Evolutionary conservation across 2,888 invertebrate genomes (phyloP).

Genomic region (Agriopis aurantiaria): DNA sequence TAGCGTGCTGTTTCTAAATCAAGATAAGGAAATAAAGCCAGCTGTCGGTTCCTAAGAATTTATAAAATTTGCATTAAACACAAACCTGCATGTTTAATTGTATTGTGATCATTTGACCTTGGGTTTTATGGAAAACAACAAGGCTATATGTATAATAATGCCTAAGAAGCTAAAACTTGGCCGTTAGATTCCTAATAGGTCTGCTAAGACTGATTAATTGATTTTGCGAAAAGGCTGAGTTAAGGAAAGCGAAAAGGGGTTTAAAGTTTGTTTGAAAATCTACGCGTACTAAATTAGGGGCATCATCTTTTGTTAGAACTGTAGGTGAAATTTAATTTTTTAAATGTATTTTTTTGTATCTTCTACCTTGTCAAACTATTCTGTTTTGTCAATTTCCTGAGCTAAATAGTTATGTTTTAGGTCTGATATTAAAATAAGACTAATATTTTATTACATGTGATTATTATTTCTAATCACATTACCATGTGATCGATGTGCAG

Average conservation of each 20-base stretch:
- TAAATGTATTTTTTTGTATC: background rate
- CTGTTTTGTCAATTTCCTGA: no score
- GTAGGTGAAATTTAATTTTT: conserved; percentile 3
- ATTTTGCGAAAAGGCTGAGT: no score
- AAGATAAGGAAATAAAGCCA: conserved; percentile 46
- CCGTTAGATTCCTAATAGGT: no score
- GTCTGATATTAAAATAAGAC: background rate
- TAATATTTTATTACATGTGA: background rate
- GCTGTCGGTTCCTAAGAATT: conserved; percentile 29
- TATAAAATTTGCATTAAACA: conserved; percentile 30
- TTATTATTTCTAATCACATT: conserved; percentile 26
- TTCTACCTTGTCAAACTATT: background rate
- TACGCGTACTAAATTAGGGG: no score
- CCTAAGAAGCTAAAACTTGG: no score
- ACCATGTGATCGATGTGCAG: conserved; percentile 34
- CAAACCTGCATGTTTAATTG: conserved; percentile 26
- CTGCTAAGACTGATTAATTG: no score
- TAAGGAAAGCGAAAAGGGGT: no score
- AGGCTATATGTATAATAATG: background rate
- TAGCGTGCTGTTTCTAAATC: conserved; percentile 47
- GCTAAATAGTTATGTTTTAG: no score
- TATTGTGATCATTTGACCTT: conserved; percentile 30
- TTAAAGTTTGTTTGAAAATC: no score
- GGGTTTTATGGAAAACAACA: conserved; percentile 28
- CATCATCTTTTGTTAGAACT: background rate